Evolutionary conservation across 2,888 invertebrate species (phyloP), one percentile per base, ranked within the genome.

Genomic region (Lymantria monacha): DNA sequence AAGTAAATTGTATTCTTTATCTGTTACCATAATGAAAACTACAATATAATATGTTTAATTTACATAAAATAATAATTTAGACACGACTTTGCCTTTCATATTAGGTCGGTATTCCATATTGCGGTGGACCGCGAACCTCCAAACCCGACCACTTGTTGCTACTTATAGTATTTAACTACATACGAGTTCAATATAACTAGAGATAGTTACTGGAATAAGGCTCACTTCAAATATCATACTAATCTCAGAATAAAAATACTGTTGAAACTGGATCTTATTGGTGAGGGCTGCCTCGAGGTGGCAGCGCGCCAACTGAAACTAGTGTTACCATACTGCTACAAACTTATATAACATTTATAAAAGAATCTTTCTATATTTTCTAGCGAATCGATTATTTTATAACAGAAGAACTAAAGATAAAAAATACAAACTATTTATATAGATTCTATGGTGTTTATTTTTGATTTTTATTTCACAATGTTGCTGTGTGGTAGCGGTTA

Each of bases 101-200:
- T 54, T 53, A 43, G 8, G 1, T 9, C 7, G 51, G 30, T 41
- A 65, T 61, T 56, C 51, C 59, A 60, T 63, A 49, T 55, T 40
- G 66, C 49, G 67, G 69, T 66, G 56, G 41, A 49, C 70, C 71
- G 54, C 70, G 53, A 52, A 53, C 66, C 69, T 66, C 67, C 68
- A 70, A 69, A 66, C 61, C 66, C 51, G 53, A 63, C 70, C 72
- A 75, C 76, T 72, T 75, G 76, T 75, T 74, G 76, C 70, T 55
- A 40, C 53, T 60, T 55, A 66, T 61, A 58, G 59, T 55, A 48
- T 53, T 56, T 46, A 51, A 63, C 66, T 70, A 68, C 68, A 72
- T 66, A 42, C 42, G n/a, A n/a, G n/a, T n/a, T n/a, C n/a, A n/a
- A n/a, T 45, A 48, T 42, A 45, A 53, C 53, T 58, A 54, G 55